These are phyloP conservation scores for Menidia beryllina DNA, from an alignment of 2,113 vertebrate species.

Conservation along the genomic window DNA sequence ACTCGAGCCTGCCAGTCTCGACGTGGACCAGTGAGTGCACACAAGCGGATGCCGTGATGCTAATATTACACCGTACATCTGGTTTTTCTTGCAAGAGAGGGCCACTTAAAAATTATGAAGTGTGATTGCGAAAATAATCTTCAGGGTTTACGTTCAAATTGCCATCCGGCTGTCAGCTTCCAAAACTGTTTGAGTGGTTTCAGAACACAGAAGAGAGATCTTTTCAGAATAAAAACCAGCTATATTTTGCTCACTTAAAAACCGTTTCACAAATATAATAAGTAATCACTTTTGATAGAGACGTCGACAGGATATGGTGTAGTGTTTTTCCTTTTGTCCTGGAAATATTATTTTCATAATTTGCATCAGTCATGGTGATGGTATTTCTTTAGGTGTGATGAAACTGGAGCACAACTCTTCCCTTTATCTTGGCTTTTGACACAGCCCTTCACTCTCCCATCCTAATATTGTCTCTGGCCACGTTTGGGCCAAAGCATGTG, in stretches of 20 bases:
- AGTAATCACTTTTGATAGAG: not conserved
- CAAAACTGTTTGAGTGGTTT: conserved; percentile 13
- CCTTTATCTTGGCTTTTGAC: not conserved
- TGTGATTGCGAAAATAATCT: conserved; percentile 27
- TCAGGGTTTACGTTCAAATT: not conserved
- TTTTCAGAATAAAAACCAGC: conserved; percentile 15
- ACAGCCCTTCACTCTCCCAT: not conserved
- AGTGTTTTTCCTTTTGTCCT: not conserved
- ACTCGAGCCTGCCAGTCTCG: conserved; percentile 18
- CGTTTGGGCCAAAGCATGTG: not conserved
- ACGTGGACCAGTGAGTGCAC: conserved; percentile 15
- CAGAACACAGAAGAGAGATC: not conserved
- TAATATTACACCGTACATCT: conserved; percentile 35
- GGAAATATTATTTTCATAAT: too few species aligned
- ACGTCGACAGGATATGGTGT: not conserved
- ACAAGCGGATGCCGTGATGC: not conserved
- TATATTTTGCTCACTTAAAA: conserved; percentile 23
- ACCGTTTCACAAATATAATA: not conserved
- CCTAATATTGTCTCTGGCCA: not conserved
- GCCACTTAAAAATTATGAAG: conserved; percentile 32
- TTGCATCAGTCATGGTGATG: not conserved
- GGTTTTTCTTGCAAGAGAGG: conserved; percentile 14
- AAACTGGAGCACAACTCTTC: not conserved
- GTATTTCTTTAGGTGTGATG: not conserved
- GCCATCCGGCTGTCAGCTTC: not conserved